These are phyloP conservation scores for Ptychochromis oligacanthus DNA, from an alignment of 2,113 vertebrate genomes.

Conservation along the genomic window DNA sequence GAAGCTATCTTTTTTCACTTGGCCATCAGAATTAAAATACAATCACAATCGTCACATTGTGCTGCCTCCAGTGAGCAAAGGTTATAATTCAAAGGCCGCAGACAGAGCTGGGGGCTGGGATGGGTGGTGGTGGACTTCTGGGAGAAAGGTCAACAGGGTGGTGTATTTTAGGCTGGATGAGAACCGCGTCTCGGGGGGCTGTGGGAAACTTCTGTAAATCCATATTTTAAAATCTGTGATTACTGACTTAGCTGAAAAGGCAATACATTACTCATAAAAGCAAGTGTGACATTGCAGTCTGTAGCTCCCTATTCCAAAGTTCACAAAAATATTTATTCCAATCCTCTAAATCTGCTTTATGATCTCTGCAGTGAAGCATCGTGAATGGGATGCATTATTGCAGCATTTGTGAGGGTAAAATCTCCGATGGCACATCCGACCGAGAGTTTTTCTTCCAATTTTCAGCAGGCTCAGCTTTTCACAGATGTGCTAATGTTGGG, in stretches of 20 bases:
- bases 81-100: slow-evolving; percentile 64
- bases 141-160: slow-evolving; percentile 55
- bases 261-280: background rate
- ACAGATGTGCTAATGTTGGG: slow-evolving; percentile 41
- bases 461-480: slow-evolving; percentile 53
- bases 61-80: slow-evolving; percentile 48
- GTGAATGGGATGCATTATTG: slow-evolving; percentile 36
- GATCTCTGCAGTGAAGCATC: background rate
- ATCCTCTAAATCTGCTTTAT: background rate
- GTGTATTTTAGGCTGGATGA: slow-evolving; percentile 53
- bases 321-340: slow-evolving; percentile 6
- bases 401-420: slow-evolving; percentile 11
- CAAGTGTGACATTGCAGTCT: background rate
- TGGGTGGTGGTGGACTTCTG: slow-evolving; percentile 33
- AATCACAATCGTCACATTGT: slow-evolving; percentile 77
- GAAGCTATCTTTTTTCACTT: slow-evolving; percentile 76
- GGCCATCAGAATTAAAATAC: slow-evolving; percentile 76
- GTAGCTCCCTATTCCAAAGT: background rate
- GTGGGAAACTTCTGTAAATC: slow-evolving; percentile 53
- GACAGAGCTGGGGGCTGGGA: slow-evolving; percentile 35
- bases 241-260: slow-evolving; percentile 2
- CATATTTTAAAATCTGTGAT: background rate
- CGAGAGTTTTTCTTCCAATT: slow-evolving; percentile 61
- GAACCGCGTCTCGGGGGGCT: slow-evolving; percentile 8
- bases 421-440: slow-evolving; percentile 21